These are phyloP conservation scores for Dendrocincla tyrannina DNA, from an alignment of 2,797 vertebrate genomes.

Conservation along the genomic window DNA sequence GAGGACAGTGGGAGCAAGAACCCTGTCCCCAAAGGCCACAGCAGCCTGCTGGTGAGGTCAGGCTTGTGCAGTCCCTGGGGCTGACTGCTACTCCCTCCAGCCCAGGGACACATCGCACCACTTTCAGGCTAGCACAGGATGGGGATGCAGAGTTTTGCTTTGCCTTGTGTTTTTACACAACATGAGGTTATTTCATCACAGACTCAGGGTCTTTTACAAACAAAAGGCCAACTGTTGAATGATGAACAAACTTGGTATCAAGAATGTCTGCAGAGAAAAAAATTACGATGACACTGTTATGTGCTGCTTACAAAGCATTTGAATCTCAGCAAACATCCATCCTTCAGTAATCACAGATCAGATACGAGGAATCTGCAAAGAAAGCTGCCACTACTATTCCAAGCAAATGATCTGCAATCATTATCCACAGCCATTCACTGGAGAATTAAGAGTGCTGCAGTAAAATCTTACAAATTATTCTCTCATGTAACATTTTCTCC, in stretches of 20 bases:
- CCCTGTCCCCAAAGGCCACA: not conserved
- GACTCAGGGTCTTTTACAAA: not conserved
- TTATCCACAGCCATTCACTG: not conserved
- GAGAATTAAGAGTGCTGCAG: not conserved
- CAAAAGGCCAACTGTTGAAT: not conserved
- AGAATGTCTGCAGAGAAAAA: not conserved
- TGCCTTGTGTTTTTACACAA: not conserved
- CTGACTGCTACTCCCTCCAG: not conserved
- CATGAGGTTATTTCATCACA: not conserved
- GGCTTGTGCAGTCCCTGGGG: not conserved
- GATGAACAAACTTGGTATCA: not conserved
- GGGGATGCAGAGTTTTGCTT: not conserved
- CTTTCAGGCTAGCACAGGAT: not conserved
- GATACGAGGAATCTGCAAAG: not conserved
- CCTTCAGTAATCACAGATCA: not conserved
- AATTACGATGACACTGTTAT: not conserved
- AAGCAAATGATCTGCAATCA: not conserved
- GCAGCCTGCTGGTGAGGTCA: not conserved
- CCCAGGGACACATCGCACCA: accelerated
- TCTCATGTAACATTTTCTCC: accelerated
- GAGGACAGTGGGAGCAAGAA: not conserved
- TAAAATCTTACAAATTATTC: not conserved
- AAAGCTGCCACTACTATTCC: not conserved
- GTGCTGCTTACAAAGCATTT: not conserved
- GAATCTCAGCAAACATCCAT: not conserved